A percentile compares a stretch with the other conserved stretches of the same genome.
These are phyloP conservation scores for Microtus montanus DNA, from an alignment of 2,113 vertebrate species.

Conservation along the genomic window DNA sequence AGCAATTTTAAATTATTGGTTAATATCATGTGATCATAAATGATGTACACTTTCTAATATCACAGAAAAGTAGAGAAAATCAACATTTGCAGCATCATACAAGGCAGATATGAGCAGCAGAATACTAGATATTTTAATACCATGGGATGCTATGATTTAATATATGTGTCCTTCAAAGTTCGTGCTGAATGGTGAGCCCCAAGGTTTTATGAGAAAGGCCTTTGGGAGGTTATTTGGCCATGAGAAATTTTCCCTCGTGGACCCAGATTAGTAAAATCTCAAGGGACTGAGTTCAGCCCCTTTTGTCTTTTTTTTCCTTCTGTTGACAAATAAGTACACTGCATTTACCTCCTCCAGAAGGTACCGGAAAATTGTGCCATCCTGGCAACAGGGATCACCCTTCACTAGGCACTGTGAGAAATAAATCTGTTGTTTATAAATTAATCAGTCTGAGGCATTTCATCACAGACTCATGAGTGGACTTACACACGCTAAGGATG, in stretches of 20 bases:
- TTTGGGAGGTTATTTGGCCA: not conserved
- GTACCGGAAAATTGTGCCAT: not conserved
- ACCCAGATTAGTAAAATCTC: not conserved
- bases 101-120: not conserved
- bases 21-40: not conserved
- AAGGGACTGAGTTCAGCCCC: not conserved
- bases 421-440: not conserved
- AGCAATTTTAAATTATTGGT: not conserved
- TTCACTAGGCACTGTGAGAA: not conserved
- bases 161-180: not conserved
- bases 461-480: not conserved
- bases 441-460: not conserved
- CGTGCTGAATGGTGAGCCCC: not conserved
- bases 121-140: rapidly evolving
- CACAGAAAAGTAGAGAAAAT: not conserved
- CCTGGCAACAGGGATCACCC: too few relatives aligned
- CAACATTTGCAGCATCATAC: not conserved
- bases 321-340: not conserved
- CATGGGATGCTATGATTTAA: too few relatives aligned
- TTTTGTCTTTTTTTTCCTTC: not conserved
- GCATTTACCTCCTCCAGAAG: not conserved
- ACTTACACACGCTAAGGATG: not conserved
- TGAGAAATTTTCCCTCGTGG: not conserved
- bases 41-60: not conserved
- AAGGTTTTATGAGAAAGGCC: not conserved